Evolutionary conservation across 2,113 vertebrate genomes (phyloP).

Genomic region (Chaetodon auriga): DNA sequence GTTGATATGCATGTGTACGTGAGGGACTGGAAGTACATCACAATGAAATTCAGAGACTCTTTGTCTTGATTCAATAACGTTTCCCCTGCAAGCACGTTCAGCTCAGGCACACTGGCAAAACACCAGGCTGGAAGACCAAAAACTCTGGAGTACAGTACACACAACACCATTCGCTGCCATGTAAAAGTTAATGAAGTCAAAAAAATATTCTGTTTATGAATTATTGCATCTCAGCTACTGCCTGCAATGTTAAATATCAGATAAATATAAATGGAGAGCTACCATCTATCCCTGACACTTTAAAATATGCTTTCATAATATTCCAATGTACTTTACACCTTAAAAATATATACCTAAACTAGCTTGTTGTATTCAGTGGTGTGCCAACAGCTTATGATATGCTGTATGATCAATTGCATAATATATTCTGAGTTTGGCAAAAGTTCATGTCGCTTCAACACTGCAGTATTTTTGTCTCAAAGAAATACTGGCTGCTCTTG

Average conservation of each 20-base stretch:
- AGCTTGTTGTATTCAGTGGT: slow-evolving; percentile 40
- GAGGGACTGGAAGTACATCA: slow-evolving; percentile 28
- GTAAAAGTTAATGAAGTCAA: slow-evolving; percentile 37
- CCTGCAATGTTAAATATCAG: slow-evolving; percentile 54
- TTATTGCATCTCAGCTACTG: slow-evolving; percentile 36
- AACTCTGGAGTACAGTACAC: not conserved
- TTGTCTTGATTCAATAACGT: slow-evolving; percentile 28
- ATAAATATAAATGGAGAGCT: slow-evolving; percentile 65
- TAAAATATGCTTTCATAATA: slow-evolving; percentile 50
- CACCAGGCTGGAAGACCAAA: slow-evolving; percentile 37
- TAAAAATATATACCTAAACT: slow-evolving; percentile 56
- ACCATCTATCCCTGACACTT: slow-evolving; percentile 39
- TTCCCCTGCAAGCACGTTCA: slow-evolving; percentile 24
- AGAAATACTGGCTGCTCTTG: slow-evolving; percentile 95
- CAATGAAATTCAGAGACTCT: slow-evolving; percentile 30
- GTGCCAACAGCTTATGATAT: slow-evolving; percentile 41
- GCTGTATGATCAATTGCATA: slow-evolving; percentile 67
- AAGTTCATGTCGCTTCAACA: slow-evolving; percentile 49
- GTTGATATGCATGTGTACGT: slow-evolving; percentile 22
- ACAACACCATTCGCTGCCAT: not conserved
- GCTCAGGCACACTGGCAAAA: slow-evolving; percentile 55
- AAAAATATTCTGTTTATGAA: slow-evolving; percentile 25
- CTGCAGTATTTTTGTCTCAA: slow-evolving; percentile 73
- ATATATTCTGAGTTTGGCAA: slow-evolving; percentile 66
- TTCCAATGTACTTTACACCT: slow-evolving; percentile 33